Evolutionary conservation across 2,113 vertebrate species (phyloP).

Genomic region (Onychostoma macrolepis): DNA sequence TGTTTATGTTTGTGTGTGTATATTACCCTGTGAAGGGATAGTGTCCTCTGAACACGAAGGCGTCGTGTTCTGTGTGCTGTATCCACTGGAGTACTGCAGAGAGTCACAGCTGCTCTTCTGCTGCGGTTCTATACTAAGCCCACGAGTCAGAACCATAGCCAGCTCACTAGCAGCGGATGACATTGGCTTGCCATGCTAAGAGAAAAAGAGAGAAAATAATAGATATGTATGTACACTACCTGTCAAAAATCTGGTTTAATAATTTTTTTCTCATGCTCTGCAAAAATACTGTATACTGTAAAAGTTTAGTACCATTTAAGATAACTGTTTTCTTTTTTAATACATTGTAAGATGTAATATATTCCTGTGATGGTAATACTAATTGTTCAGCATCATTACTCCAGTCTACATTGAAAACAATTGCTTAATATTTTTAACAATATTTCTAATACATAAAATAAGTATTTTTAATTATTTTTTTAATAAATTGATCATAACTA

Average conservation of each 20-base stretch:
- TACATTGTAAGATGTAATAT: not conserved
- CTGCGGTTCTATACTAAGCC: constrained; percentile 93
- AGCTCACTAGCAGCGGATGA: constrained; percentile 90
- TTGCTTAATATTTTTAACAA: not conserved
- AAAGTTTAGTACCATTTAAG: not conserved
- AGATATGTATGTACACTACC: not conserved
- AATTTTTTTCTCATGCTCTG: not conserved
- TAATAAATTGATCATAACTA: not conserved
- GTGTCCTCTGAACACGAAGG: constrained; percentile 97
- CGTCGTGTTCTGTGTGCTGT: constrained; percentile 96
- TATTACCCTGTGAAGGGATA: constrained; percentile 95
- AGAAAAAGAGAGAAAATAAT: constrained; percentile 11
- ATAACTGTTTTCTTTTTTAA: not conserved
- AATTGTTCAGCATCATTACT: not conserved
- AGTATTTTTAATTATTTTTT: not conserved
- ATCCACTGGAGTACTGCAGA: constrained; percentile 94
- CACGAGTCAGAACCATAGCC: constrained; percentile 94
- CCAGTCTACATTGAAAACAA: no score
- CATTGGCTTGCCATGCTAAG: constrained; percentile 88
- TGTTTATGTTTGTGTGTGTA: not conserved
- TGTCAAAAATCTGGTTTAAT: not conserved
- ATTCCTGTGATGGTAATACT: not conserved
- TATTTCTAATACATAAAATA: not conserved
- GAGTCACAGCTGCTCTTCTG: constrained; percentile 98
- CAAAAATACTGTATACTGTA: not conserved